A percentile compares a stretch with the other conserved stretches of the same genome.
Evolutionary conservation across 53 echinoderm and acorn worm species (phyloP).

Genomic region (Actinopyga echinites): DNA sequence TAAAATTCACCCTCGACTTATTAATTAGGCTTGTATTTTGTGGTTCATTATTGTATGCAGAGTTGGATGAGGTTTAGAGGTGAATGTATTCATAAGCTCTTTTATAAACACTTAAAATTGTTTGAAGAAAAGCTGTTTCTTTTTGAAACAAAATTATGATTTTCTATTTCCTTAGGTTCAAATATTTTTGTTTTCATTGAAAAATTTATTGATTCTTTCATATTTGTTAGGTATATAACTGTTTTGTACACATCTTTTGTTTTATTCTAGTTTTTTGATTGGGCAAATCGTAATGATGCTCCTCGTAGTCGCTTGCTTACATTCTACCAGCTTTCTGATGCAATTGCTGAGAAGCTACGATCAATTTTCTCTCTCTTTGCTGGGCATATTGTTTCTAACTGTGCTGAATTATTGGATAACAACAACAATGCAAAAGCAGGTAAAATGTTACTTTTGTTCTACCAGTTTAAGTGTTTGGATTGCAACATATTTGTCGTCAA

Average conservation of each 20-base stretch:
- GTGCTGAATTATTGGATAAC: slow-evolving; percentile 66
- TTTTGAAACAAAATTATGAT: too few species aligned
- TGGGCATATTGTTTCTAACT: slow-evolving; percentile 83
- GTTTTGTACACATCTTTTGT: too few species aligned
- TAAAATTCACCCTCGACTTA: not conserved
- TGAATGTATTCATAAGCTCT: not conserved
- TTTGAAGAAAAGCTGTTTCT: too few species aligned
- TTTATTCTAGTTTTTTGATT: slow-evolving; percentile 63
- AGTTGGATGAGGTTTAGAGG: not conserved
- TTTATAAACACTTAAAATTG: not conserved
- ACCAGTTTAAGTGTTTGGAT: not conserved
- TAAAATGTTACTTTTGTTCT: slow-evolving; percentile 15
- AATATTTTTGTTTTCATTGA: too few species aligned
- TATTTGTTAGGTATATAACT: too few species aligned
- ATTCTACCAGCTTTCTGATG: slow-evolving; percentile 78
- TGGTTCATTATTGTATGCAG: too few species aligned
- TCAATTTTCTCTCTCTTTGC: slow-evolving; percentile 92
- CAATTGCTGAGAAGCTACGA: slow-evolving; percentile 85
- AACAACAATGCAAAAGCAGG: slow-evolving; percentile 85
- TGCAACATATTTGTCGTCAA: not conserved
- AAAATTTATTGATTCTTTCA: too few species aligned
- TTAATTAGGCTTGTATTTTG: not conserved
- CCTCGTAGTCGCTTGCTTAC: slow-evolving; percentile 72
- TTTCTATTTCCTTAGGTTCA: too few species aligned
- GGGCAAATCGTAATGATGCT: slow-evolving; percentile 65